Evolutionary conservation across 1,140 invertebrate species (phyloP).

Genomic region (Drosophila nannoptera): DNA sequence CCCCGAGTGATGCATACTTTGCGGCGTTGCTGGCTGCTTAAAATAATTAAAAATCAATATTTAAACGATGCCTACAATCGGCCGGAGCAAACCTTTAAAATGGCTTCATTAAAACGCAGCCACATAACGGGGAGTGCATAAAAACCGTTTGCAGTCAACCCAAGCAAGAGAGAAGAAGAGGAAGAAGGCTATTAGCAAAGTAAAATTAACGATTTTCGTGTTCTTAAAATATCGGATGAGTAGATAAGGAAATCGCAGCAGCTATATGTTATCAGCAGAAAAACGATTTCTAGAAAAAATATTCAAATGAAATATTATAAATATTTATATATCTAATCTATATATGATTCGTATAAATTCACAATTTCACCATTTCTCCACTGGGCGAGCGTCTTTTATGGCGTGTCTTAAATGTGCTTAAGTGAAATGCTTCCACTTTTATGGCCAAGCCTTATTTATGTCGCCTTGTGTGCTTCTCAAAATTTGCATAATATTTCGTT

Average conservation of each 20-base stretch:
- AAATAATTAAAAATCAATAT: slow-evolving; percentile 78
- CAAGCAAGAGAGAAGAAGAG: background rate
- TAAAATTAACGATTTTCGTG: background rate
- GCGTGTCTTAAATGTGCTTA: background rate
- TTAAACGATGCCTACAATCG: slow-evolving; percentile 56
- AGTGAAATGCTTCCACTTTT: background rate
- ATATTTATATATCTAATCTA: too few relatives aligned
- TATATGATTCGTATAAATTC: too few relatives aligned
- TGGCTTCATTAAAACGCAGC: slow-evolving; percentile 9
- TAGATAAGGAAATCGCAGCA: too few relatives aligned
- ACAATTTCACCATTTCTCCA: too few relatives aligned
- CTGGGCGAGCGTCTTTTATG: too few relatives aligned
- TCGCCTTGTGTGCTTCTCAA: background rate
- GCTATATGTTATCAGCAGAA: too few relatives aligned
- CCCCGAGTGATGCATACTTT: slow-evolving; percentile 64
- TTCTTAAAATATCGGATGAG: too few relatives aligned
- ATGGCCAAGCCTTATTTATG: background rate
- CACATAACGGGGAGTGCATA: background rate
- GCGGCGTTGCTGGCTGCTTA: slow-evolving; percentile 65
- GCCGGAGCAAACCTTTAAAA: slow-evolving; percentile 2
- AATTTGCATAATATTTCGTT: slow-evolving; percentile 58
- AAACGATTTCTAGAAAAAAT: too few relatives aligned
- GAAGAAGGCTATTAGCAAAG: background rate
- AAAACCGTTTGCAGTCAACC: too few relatives aligned
- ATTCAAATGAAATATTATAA: too few relatives aligned